phyloP scores from a whole-genome alignment of 2,797 vertebrate species.

The Falco berigora region DNA sequence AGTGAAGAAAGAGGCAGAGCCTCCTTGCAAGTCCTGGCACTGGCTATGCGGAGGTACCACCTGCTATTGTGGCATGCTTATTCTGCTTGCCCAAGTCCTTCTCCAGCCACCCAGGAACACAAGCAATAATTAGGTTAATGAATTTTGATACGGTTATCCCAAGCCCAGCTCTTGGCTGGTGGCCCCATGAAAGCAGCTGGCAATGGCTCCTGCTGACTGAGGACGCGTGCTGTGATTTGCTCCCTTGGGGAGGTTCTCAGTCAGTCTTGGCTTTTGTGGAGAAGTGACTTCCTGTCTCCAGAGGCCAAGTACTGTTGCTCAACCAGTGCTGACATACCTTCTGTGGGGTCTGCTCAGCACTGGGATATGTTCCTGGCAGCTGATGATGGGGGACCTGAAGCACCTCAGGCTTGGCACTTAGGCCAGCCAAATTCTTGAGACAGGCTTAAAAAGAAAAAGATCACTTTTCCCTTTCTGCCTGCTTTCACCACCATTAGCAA shows the following conservation, averaged over 20 bases:
- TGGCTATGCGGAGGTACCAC: fast-evolving
- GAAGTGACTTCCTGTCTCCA: background rate
- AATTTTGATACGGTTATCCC: background rate
- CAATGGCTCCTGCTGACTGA: background rate
- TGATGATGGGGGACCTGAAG: fast-evolving
- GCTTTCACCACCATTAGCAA: background rate
- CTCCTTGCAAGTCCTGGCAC: background rate
- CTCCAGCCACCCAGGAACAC: background rate
- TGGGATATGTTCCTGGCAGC: background rate
- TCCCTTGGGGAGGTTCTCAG: fast-evolving
- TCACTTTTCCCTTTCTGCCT: background rate
- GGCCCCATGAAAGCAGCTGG: background rate
- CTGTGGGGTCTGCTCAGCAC: background rate
- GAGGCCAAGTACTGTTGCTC: background rate
- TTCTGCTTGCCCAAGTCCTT: background rate
- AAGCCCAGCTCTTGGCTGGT: background rate
- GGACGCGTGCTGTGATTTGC: background rate
- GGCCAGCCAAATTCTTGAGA: background rate
- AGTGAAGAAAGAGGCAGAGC: background rate
- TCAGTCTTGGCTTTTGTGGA: background rate
- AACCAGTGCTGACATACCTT: background rate
- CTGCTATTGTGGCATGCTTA: background rate
- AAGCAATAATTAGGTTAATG: background rate
- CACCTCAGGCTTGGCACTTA: background rate
- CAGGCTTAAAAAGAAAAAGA: background rate